Base-by-base conservation (phyloP, 2,797 vertebrate species). In the Helostoma temminkii region DNA sequence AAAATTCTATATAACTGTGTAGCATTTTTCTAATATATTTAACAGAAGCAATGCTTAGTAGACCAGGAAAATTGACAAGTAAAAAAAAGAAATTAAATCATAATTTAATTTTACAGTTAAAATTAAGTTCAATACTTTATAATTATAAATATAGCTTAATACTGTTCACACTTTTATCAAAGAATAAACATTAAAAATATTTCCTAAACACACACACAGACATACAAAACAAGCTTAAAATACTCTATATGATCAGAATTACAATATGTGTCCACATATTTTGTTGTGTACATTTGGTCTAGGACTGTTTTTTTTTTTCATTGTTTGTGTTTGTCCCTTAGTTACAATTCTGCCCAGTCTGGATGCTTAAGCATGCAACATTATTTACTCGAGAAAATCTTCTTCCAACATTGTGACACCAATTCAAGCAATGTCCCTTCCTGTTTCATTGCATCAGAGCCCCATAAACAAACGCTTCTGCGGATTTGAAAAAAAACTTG, bases 201-300 rank as follows among this genome's bases (percentile, higher is more conserved):
- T 28, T 56, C 22, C 21, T 19, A 19, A 4, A 43, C 18, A 21
- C 36, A 47, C 24, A 26, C 26, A 26, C 21, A 24, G 6, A 72
- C 47, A 5, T 34, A 32, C 42, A 30, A 55, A 68, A 34, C n/a
- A 9, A 52, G 9, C n/a, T 16, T 34, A 0, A n/a, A 28, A 22
- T 21, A 25, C 30, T 49, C 9, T n/a, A 45, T n/a, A 34, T 55
- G 16, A n/a, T 15, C 49, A 64, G 37, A 72, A 36, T 39, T 42
- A 24, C n/a, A n/a, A n/a, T n/a, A n/a, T 11, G 30, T 41, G 6
- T 12, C 12, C 19, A 1, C 7, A 28, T 14, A 46, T 25, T 24
- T n/a, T n/a, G 14, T 22, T 41, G 5, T 66, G 41, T 28, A 48
- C 28, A 32, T 54, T 25, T 12, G 8, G 14, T 58, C 6, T 2